Percentiles rank a stretch among this genome's conserved stretches.
Evolutionary conservation across 92 coral and sea anemone genomes (phyloP).

Genomic region (Pocillopora grandis): DNA sequence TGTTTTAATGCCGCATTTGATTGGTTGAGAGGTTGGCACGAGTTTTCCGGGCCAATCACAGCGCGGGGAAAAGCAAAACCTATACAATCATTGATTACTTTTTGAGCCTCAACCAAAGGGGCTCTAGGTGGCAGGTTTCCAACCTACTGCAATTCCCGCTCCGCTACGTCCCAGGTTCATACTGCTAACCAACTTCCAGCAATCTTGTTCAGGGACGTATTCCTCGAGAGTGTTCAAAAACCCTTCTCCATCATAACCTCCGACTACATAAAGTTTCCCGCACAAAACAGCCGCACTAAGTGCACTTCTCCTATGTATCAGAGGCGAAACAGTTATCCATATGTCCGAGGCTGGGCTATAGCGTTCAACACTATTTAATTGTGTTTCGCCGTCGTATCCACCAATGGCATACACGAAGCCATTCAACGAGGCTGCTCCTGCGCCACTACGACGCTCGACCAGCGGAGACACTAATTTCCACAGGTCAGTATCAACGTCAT

Average conservation of each 20-base stretch:
- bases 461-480: conserved; percentile 68
- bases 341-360: conserved; percentile 63
- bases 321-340: conserved; percentile 65
- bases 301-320: conserved; percentile 72
- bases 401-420: conserved; percentile 64
- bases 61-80: no score
- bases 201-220: conserved; percentile 62
- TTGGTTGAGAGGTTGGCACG: no score
- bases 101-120: background rate
- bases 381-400: conserved; percentile 75
- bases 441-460: conserved; percentile 78
- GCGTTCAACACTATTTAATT: conserved; percentile 73
- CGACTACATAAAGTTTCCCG: conserved; percentile 68
- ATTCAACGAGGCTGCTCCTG: conserved; percentile 65
- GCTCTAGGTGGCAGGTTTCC: conserved; percentile 56
- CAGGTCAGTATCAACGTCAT: conserved; percentile 58
- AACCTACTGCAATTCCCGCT: conserved; percentile 86
- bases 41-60: no score
- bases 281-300: conserved; percentile 64
- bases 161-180: conserved; percentile 80
- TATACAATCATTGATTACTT: background rate
- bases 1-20: no score
- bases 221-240: conserved; percentile 76
- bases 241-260: conserved; percentile 86
- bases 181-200: conserved; percentile 61